phyloP scores from a whole-genome alignment of 2,113 vertebrate species.

The Isichthys henryi region DNA sequence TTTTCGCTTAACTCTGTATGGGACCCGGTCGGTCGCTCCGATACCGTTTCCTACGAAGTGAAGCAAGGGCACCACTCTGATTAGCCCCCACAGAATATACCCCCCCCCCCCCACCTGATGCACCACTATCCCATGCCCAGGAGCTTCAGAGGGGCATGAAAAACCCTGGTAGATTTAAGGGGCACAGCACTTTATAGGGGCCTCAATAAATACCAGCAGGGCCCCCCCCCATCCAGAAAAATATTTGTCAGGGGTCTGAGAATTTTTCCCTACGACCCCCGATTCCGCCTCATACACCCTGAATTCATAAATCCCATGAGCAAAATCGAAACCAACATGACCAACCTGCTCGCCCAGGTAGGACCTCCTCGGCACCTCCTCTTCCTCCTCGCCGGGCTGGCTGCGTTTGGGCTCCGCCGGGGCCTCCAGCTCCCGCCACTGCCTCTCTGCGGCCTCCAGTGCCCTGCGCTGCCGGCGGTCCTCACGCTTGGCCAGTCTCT shows the following conservation, averaged over 20 bases:
- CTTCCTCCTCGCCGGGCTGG: conserved; percentile 33
- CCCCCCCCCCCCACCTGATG: neutral
- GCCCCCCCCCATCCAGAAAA: neutral
- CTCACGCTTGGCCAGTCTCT: conserved; percentile 81
- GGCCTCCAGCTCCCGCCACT: conserved; percentile 75
- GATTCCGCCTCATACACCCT: neutral
- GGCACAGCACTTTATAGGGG: neutral
- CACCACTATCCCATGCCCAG: conserved; percentile 25
- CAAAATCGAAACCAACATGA: neutral
- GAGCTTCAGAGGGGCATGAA: neutral
- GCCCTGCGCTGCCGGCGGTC: conserved; percentile 85
- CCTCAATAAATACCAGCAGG: neutral
- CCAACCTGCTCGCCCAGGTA: conserved; percentile 32
- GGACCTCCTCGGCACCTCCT: conserved; percentile 56
- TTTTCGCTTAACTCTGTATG: conserved; percentile 33
- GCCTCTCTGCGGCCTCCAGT: conserved; percentile 83
- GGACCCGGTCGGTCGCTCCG: conserved; percentile 30
- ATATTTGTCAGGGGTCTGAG: neutral
- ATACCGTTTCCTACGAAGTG: conserved; percentile 44
- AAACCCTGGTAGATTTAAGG: neutral
- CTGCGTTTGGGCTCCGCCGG: conserved; percentile 40
- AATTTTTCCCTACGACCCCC: neutral
- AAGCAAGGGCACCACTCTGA: conserved; percentile 10
- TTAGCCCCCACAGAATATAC: neutral
- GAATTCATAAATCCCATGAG: conserved; percentile 25